Conservation (phyloP, 2,888 invertebrate genomes). For the Erannis defoliaria region DNA sequence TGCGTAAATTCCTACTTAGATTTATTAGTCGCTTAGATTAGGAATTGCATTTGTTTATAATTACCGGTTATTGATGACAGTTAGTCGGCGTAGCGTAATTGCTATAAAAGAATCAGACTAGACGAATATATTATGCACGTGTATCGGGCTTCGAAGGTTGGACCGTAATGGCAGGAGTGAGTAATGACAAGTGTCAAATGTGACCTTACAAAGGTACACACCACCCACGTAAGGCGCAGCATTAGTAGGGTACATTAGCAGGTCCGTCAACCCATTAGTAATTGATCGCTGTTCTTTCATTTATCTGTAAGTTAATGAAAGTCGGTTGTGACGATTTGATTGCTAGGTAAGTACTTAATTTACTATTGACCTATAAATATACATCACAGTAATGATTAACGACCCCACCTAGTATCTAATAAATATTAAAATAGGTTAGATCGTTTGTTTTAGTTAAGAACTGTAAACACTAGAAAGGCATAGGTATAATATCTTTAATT, state of each 20-base stretch:
- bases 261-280: slow-evolving; percentile 26
- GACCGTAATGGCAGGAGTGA: slow-evolving; percentile 29
- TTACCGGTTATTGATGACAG: slow-evolving; percentile 5
- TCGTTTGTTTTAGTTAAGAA: too few species aligned
- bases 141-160: slow-evolving; percentile 25
- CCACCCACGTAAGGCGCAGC: slow-evolving; percentile 18
- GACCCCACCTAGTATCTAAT: slow-evolving; percentile 5
- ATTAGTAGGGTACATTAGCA: slow-evolving; percentile 12
- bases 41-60: neutral
- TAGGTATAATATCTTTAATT: too few species aligned
- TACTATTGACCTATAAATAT: slow-evolving; percentile 20
- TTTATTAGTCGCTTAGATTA: slow-evolving; percentile 7
- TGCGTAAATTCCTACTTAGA: slow-evolving; percentile 25
- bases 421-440: slow-evolving; percentile 1
- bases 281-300: slow-evolving; percentile 34
- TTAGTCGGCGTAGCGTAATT: neutral
- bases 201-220: slow-evolving; percentile 27
- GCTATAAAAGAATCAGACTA: neutral
- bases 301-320: slow-evolving; percentile 21
- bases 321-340: slow-evolving; percentile 17
- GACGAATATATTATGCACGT: slow-evolving; percentile 33
- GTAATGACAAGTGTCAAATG: slow-evolving; percentile 29
- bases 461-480: too few species aligned
- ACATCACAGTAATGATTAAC: slow-evolving; percentile 14
- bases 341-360: neutral